Evolutionary conservation across 2,113 vertebrate genomes (phyloP), one percentile per base, ranked within the genome.

Genomic region (Speoplatyrhinus poulsoni): DNA sequence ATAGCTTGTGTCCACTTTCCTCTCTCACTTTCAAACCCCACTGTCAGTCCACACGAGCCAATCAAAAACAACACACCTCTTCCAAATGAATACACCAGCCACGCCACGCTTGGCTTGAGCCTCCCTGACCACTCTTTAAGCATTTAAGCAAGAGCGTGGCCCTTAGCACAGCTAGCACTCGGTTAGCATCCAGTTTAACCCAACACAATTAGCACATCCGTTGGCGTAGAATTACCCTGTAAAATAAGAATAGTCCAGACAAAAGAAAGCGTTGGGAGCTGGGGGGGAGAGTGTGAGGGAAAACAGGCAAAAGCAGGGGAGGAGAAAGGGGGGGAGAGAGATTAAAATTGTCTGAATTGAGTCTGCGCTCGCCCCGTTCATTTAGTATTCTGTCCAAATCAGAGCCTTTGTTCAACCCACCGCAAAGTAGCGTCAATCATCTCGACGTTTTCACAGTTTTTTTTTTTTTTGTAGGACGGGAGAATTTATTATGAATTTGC

Each of bases 341-440:
- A 92, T 93, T 93, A 91, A 93, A 94, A 93, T 92, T 88, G 90
- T 93, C 91, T 92, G 89, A 93, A 93, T 92, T 90, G 88, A 92
- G 88, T 92, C 92, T 88, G 92, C 89, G 74, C 91, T 92, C 82
- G 61, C 82, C 86, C 89, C 85, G 92, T 93, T 92, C 92, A 92
- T 90, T 88, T 80, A 81, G 89, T 88, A 92, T 94, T 93, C 91
- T 90, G 87, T 86, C 90, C 88, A 92, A 93, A 93, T 94, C 92
- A 90, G 88, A 79, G 85, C 89, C 92, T 93, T 94, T 94, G 92
- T 93, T 88, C 72, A 26, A 86, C 76, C 83, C 75, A 80, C 83
- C 89, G 85, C 87, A 93, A 93, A 94, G 92, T 92, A 90, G 89
- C 92, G 91, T 93, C 93, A 94, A 94, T 94, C 92, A 94, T 92